Base-by-base conservation (phyloP, 2,113 vertebrate species). In the Nothoprocta pentlandii region DNA sequence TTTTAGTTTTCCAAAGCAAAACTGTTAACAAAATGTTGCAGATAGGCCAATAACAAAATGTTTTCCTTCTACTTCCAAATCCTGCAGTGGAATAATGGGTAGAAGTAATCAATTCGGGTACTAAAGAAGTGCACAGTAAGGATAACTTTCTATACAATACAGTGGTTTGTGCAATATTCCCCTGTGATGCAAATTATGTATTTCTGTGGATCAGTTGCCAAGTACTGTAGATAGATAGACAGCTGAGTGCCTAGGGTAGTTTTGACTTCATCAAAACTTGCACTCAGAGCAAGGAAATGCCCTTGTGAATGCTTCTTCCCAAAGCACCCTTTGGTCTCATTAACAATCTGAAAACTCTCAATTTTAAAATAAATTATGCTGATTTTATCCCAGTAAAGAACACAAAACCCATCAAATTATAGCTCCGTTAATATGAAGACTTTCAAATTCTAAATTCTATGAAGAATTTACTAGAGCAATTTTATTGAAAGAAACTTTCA, bases 401-500 rank as follows among this genome's bases (percentile, higher is more conserved):
- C 21, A 51, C 28, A 81, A 76, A 51, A 14, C 19, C 61, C 92
- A 32, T 75, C 16, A 56, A 90, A 49, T 15, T 6, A 42, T 28
- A 61, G 3, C 16, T 92, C 6, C 80, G 81, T 93, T 93, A 58
- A 16, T 75, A 42, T 6, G 0, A 6, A 34, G 23, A 21, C 22
- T 49, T 49, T 49, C 49, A 22, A 49, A 49, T 49, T 21, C 49
- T 49, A 49, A 49, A 22, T 49, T 49, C 49, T 22, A 23, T 49
- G 49, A 49, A 49, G 49, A 49, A 49, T 76, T 87, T 75, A 64
- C 25, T 66, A n/a, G 76, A 79, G 21, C 22, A 15, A 19, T 90
- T 93, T 94, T 75, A 79, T 47, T 47, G 75, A 92, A 71, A 44
- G 12, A 68, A 91, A 87, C 20, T 54, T 94, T 47, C 28, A 34